Conservation (phyloP, 2,888 invertebrate species). For the Drosophila antonietae region DNA sequence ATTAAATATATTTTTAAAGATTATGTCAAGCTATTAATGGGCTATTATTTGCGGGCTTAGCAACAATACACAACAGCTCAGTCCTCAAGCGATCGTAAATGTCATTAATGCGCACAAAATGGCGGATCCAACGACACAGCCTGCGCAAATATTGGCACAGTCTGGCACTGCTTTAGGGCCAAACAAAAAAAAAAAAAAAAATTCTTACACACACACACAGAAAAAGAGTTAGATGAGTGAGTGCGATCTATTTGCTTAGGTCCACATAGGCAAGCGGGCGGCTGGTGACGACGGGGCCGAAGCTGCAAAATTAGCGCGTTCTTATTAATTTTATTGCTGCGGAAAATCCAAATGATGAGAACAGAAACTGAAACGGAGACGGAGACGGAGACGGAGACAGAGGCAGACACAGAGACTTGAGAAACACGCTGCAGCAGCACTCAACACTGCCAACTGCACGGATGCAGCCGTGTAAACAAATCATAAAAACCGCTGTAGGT, state of each 20-base stretch:
- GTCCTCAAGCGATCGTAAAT: constrained; percentile 25
- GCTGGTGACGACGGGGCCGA: constrained; percentile 37
- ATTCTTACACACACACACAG: no score
- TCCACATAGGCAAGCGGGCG: constrained; percentile 8
- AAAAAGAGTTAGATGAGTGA: constrained; percentile 49
- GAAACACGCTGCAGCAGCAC: constrained; percentile 31
- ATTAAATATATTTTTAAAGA: constrained; percentile 62
- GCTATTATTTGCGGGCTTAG: constrained; percentile 49
- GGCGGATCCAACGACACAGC: constrained; percentile 48
- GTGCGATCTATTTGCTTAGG: constrained; percentile 51
- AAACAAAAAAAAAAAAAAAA: neutral
- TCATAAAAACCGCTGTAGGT: constrained; percentile 74
- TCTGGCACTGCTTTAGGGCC: constrained; percentile 38
- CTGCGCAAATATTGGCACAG: constrained; percentile 74
- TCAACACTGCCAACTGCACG: constrained; percentile 26
- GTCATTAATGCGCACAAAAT: constrained; percentile 60
- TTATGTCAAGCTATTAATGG: constrained; percentile 59
- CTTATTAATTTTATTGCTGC: constrained; percentile 84
- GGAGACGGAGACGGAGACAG: neutral
- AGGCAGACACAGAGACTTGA: constrained; percentile 13
- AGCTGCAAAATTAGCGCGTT: constrained; percentile 83
- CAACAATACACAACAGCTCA: neutral
- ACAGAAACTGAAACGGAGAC: constrained; percentile 6
- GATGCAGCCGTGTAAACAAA: constrained; percentile 71
- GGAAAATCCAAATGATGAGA: constrained; percentile 75